phyloP scores from a whole-genome alignment of 2,113 vertebrate species.

The Lampris megalopsis region DNA sequence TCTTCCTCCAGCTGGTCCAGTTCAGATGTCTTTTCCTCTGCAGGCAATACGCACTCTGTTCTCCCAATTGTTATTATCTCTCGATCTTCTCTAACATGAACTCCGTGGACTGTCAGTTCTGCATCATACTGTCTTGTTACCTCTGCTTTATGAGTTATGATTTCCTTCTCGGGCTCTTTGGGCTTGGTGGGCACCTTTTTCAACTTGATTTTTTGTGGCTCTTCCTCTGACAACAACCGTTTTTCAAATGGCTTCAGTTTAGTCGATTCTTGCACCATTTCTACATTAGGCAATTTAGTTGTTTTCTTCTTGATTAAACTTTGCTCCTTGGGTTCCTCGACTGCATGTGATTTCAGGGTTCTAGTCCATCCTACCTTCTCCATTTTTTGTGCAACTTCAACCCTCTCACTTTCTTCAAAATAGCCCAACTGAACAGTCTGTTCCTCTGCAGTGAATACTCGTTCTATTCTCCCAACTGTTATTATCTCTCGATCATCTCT shows the following conservation, averaged over 20 bases:
- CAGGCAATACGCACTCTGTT: constrained; percentile 47
- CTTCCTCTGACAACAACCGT: constrained; percentile 57
- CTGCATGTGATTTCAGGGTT: constrained; percentile 49
- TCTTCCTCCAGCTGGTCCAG: constrained; percentile 20
- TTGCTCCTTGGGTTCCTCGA: constrained; percentile 40
- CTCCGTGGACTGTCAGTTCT: constrained; percentile 40
- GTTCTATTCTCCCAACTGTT: constrained; percentile 52
- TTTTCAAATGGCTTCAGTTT: constrained; percentile 64
- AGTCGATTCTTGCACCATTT: constrained; percentile 58
- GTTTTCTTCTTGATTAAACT: constrained; percentile 62
- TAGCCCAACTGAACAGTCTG: constrained; percentile 29
- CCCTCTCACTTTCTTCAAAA: constrained; percentile 38
- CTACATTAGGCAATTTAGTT: constrained; percentile 49
- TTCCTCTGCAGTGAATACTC: constrained; percentile 51
- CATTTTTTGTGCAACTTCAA: constrained; percentile 23
- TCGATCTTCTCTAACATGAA: constrained; percentile 45
- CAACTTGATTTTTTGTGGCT: constrained; percentile 64
- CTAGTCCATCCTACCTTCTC: constrained; percentile 48
- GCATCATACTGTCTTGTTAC: constrained; percentile 49
- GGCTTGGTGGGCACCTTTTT: constrained; percentile 68
- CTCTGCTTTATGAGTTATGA: constrained; percentile 42
- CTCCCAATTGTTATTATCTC: constrained; percentile 34
- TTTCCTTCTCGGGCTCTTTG: constrained; percentile 64
- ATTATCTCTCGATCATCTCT: constrained; percentile 63
- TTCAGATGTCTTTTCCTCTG: constrained; percentile 34